A percentile compares a stretch with the other conserved stretches of the same genome.
These are phyloP conservation scores for Fukomys damarensis DNA, from an alignment of 2,113 vertebrate species.

Conservation along the genomic window DNA sequence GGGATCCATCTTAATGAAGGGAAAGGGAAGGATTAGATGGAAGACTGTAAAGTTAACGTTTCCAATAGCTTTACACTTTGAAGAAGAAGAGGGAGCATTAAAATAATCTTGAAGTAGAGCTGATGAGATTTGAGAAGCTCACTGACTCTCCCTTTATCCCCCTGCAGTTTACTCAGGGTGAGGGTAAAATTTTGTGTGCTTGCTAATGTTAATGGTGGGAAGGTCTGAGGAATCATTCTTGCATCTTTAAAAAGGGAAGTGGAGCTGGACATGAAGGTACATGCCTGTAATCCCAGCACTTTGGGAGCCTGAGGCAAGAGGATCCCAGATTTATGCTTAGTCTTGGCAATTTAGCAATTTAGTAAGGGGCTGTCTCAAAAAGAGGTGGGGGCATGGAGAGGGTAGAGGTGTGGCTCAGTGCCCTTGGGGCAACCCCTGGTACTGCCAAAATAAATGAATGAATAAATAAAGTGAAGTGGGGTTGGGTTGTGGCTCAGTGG, in stretches of 20 bases:
- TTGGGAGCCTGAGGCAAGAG: background rate
- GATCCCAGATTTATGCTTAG: background rate
- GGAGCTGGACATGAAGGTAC: background rate
- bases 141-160: background rate
- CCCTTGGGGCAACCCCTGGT: background rate
- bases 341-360: background rate
- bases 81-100: background rate
- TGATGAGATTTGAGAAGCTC: background rate
- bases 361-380: background rate
- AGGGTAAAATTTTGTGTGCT: background rate
- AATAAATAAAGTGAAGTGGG: background rate
- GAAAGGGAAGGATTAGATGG: background rate
- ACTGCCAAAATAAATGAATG: background rate
- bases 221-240: background rate
- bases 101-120: background rate
- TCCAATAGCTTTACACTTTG: background rate
- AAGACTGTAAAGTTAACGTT: background rate
- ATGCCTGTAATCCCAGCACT: background rate
- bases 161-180: background rate
- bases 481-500: background rate
- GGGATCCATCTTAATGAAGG: background rate
- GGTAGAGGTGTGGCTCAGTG: background rate
- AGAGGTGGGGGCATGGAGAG: background rate
- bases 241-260: background rate
- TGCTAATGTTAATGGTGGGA: background rate